Percentiles rank a stretch among this genome's conserved stretches.
phyloP scores from a whole-genome alignment of 2,113 vertebrate genomes.

The Archocentrus centrarchus region DNA sequence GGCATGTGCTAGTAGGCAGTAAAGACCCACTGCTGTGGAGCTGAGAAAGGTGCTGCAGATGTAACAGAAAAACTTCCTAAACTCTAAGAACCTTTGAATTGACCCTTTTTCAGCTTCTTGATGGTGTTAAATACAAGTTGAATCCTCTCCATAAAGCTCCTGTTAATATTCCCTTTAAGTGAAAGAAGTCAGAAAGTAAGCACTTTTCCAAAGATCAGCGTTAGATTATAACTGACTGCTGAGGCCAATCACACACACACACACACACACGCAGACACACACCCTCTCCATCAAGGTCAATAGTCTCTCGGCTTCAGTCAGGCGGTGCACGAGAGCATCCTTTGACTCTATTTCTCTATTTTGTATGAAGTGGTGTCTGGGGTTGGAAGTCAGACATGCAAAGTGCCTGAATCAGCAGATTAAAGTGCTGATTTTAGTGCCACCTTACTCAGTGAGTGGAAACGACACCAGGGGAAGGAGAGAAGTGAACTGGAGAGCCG shows the following conservation, averaged over 20 bases:
- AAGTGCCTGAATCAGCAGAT: slow-evolving; percentile 11
- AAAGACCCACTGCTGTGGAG: neutral
- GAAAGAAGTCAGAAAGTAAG: neutral
- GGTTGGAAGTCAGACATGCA: slow-evolving; percentile 5
- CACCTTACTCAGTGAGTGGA: neutral
- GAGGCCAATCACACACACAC: neutral
- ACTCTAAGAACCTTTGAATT: neutral
- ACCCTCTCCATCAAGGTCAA: neutral
- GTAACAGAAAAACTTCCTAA: neutral
- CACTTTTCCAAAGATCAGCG: neutral
- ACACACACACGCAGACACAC: neutral
- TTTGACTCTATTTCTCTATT: neutral
- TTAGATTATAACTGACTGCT: neutral
- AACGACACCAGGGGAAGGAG: neutral
- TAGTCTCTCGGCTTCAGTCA: neutral
- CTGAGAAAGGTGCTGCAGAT: neutral
- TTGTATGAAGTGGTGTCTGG: neutral
- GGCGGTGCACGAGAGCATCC: neutral
- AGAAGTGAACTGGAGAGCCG: slow-evolving; percentile 5
- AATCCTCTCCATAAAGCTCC: neutral
- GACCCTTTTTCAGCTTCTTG: neutral
- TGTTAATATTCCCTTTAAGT: neutral
- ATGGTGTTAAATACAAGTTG: neutral
- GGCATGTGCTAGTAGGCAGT: neutral
- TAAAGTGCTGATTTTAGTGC: neutral